Evolutionary conservation across 2,888 invertebrate genomes (phyloP).

Genomic region (Timandra comae): DNA sequence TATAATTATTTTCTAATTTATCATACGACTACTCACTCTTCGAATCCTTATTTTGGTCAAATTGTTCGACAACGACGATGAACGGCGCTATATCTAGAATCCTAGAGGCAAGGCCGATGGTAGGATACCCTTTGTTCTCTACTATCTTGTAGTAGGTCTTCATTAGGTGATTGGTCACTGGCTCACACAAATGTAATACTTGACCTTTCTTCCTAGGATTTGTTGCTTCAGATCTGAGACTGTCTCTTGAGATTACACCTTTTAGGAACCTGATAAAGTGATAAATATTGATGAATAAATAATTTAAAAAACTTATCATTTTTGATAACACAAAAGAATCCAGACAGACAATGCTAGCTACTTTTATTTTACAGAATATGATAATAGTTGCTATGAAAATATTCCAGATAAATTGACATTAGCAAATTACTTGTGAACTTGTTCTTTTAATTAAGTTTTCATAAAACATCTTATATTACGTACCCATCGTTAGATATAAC

Average conservation of each 20-base stretch:
- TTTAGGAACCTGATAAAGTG: slow-evolving; percentile 36
- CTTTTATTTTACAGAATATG: too few species aligned
- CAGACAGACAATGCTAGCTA: too few species aligned
- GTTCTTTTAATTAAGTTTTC: too few species aligned
- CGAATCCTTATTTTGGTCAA: slow-evolving; percentile 20
- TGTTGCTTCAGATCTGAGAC: slow-evolving; percentile 78
- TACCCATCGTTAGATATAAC: slow-evolving; percentile 50
- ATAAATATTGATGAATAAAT: too few species aligned
- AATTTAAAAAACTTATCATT: too few species aligned
- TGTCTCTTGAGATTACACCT: slow-evolving; percentile 55
- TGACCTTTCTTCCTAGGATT: slow-evolving; percentile 67
- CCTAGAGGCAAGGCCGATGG: slow-evolving; percentile 82
- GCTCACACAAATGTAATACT: slow-evolving; percentile 69
- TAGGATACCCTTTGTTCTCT: slow-evolving; percentile 57
- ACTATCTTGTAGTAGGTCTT: slow-evolving; percentile 83
- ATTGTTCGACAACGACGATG: slow-evolving; percentile 76
- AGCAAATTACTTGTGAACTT: too few species aligned
- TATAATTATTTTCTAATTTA: too few species aligned
- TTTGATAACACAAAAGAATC: too few species aligned
- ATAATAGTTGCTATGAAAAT: too few species aligned
- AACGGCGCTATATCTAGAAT: slow-evolving; percentile 87
- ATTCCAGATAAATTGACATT: too few species aligned
- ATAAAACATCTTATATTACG: too few species aligned
- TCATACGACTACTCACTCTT: slow-evolving; percentile 4
- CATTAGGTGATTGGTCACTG: slow-evolving; percentile 78